Percentiles rank a stretch among this genome's conserved stretches.
Conservation (phyloP, 2,113 vertebrate genomes). For the Sus scrofa region T2T-Sscrofa CM000829.6:68513501-68514000, state of each 20-base stretch:
- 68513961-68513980: too few relatives aligned
- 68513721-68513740: background rate
- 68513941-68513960: too few relatives aligned
- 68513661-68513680: background rate
- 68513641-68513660: background rate
- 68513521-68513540: accelerated
- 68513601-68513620: background rate
- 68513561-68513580: background rate
- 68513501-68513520: background rate
- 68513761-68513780: background rate
- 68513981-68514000: too few relatives aligned
- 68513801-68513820: background rate
- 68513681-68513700: background rate
- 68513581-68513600: background rate
- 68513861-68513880: background rate
- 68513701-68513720: background rate
- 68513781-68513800: background rate
- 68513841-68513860: background rate
- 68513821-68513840: background rate
- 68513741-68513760: background rate
- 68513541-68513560: accelerated
- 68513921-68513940: too few relatives aligned
- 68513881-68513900: too few relatives aligned
- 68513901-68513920: too few relatives aligned
- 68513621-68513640: background rate